Evolutionary conservation across 2,888 invertebrate species (phyloP).

Genomic region (Homarus gammarus): DNA sequence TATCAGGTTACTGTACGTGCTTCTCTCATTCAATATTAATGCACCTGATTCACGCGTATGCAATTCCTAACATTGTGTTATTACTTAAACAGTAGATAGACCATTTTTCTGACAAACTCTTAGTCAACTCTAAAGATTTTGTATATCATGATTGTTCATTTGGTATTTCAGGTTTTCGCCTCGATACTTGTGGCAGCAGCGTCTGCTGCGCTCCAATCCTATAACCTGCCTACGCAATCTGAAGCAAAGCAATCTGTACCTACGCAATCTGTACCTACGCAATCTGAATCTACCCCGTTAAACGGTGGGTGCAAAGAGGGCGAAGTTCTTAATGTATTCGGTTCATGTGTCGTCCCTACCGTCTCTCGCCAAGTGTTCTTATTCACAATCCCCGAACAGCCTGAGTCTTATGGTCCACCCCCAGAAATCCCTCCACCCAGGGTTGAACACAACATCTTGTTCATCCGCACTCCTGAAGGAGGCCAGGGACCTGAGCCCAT

Average conservation of each 20-base stretch:
- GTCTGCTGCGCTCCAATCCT: not conserved
- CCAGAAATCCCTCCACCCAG: conserved; percentile 42
- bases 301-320: conserved; percentile 23
- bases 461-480: conserved; percentile 45
- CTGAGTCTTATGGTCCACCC: not conserved
- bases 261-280: too few species aligned
- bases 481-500: not conserved
- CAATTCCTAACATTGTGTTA: too few species aligned
- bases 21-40: too few species aligned
- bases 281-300: not conserved
- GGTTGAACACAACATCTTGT: conserved; percentile 46
- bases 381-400: conserved; percentile 33
- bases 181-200: not conserved
- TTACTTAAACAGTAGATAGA: too few species aligned
- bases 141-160: not conserved
- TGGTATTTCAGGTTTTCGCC: conserved; percentile 28
- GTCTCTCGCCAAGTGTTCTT: conserved; percentile 38
- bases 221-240: conserved; percentile 19
- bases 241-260: too few species aligned
- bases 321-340: conserved; percentile 33
- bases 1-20: too few species aligned
- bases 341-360: conserved; percentile 37
- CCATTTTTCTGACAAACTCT: not conserved
- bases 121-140: too few species aligned
- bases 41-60: too few species aligned